Base-by-base conservation (phyloP, 2,113 vertebrate genomes). In the Penelope pileata region DNA sequence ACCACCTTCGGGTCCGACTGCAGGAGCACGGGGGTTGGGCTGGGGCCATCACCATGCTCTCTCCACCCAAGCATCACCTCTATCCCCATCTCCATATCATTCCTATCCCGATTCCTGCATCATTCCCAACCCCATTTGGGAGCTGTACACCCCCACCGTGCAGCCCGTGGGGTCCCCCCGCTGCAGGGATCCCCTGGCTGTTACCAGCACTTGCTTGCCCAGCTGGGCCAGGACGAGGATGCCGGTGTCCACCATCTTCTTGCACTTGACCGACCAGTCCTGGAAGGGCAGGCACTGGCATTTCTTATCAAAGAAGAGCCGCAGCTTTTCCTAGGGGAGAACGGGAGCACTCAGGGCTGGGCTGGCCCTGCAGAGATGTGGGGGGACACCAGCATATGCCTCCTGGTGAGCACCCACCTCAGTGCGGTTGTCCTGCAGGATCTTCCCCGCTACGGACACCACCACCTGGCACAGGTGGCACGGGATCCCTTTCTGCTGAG, bases 401-500 rank as follows among this genome's bases (percentile, higher is more conserved):
- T 9, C 26, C 58, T 3, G 0, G 0, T 51, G 2, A 0, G 12
- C 38, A 90, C 98, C 97, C 93, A 99, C 99, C 98, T 99, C 97
- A 0, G 99, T 99, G 24, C 93, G 27, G 74, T 99, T 99, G 82
- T 99, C 96, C 85, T 99, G 99, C 78, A 99, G 64, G 81, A 99
- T 69, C 91, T 99, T 97, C 15, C 96, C 98, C 60, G 98, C 95
- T 50, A 98, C 95, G 0, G 94, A 96, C 60, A 99, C 62, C 2
- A 98, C 96, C 27, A 99, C 93, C 95, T 99, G 99, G 93, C 99
- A 99, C 38, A 99, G 48, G 59, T 99, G 97, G 82, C 99, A 99
- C 3, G 98, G 98, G 87, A 99, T 96, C 1, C 96, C 86, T 98
- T 99, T 99, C 99, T 99, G 94, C 74, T 24, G 62, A 69, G 47